phyloP scores from a whole-genome alignment of 2,113 vertebrate species.

The Glaucidium brasilianum region DNA sequence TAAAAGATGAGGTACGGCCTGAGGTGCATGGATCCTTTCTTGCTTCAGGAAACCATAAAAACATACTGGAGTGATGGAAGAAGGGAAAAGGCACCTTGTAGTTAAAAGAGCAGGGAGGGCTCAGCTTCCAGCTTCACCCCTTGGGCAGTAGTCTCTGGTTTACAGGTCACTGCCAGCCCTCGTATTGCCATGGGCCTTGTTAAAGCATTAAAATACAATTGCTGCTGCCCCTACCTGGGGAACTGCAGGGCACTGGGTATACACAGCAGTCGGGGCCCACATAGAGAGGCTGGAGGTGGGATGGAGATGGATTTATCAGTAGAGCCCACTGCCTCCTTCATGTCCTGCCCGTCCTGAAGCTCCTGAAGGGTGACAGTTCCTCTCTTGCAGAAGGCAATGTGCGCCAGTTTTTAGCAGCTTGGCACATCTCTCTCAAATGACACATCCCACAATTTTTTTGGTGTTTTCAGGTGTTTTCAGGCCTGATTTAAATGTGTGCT shows the following conservation, averaged over 20 bases:
- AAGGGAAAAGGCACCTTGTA: neutral
- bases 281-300: neutral
- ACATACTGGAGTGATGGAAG: neutral
- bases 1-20: rapidly evolving
- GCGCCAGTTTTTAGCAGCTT: rapidly evolving
- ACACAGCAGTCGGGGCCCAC: rapidly evolving
- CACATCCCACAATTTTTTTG: neutral
- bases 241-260: rapidly evolving
- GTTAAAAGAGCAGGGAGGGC: neutral
- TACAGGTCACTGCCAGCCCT: neutral
- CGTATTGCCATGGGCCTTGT: neutral
- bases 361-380: rapidly evolving
- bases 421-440: neutral
- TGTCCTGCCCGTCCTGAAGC: neutral
- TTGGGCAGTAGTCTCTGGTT: neutral
- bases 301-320: neutral
- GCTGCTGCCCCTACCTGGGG: neutral
- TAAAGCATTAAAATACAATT: neutral
- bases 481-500: neutral
- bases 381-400: neutral
- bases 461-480: neutral
- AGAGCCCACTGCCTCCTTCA: neutral
- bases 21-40: rapidly evolving
- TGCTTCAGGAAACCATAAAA: neutral
- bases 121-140: neutral